Evolutionary conservation across 2,797 vertebrate genomes (phyloP).

Genomic region (Enteromius radiatus): DNA sequence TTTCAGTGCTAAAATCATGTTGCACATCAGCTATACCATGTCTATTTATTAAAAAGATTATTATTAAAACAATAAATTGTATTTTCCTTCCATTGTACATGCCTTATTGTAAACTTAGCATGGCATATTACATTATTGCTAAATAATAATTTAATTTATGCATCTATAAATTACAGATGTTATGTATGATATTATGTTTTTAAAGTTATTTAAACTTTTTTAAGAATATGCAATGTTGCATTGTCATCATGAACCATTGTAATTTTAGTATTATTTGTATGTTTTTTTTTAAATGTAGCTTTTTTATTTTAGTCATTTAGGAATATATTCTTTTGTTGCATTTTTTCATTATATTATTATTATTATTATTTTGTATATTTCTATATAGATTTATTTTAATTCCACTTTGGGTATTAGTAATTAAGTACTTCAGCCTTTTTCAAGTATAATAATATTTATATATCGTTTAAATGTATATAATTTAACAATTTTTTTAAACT

Average conservation of each 20-base stretch:
- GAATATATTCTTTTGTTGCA: not conserved
- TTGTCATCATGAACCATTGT: not conserved
- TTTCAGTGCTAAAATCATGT: not conserved
- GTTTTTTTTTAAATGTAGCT: not conserved
- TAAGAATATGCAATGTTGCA: not conserved
- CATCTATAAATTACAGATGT: not conserved
- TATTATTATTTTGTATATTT: not conserved
- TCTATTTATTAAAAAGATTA: not conserved
- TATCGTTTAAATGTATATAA: not conserved
- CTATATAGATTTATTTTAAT: not conserved
- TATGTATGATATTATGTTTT: not conserved
- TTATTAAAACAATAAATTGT: not conserved
- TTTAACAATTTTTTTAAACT: not conserved
- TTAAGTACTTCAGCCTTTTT: not conserved
- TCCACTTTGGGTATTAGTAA: not conserved
- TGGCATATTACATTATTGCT: not conserved
- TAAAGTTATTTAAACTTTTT: not conserved
- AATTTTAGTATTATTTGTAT: not conserved
- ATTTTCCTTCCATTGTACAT: not conserved
- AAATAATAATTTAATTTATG: not conserved
- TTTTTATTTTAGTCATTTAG: not conserved
- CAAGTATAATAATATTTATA: not conserved
- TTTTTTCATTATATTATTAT: not conserved
- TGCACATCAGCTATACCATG: not conserved
- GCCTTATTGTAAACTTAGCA: not conserved